These are phyloP conservation scores for Deroplatys truncata DNA, from an alignment of 2,888 invertebrate genomes.

Conservation along the genomic window DNA sequence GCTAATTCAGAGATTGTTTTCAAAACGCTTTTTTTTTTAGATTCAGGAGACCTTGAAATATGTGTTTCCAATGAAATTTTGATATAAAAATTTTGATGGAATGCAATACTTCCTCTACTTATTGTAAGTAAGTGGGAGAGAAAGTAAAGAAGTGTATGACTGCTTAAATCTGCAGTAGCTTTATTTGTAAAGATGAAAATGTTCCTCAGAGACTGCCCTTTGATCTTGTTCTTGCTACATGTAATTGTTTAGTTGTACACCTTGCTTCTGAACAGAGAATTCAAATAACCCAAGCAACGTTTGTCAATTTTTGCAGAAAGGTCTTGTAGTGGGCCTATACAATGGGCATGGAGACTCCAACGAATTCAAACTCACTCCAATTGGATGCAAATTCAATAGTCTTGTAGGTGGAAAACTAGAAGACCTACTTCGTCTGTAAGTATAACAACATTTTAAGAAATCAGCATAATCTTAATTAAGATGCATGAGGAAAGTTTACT, in stretches of 20 bases:
- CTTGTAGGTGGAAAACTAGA: constrained; percentile 16
- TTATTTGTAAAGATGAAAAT: no score
- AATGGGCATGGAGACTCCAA: background rate
- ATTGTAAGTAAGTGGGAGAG: no score
- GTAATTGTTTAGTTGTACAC: background rate
- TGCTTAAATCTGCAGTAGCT: no score
- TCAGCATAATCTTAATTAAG: background rate
- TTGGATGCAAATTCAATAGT: constrained; percentile 1
- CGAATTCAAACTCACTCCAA: background rate
- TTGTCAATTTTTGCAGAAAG: background rate
- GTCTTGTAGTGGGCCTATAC: background rate
- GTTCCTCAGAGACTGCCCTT: no score
- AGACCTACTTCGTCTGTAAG: constrained; percentile 10
- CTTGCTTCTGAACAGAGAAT: background rate
- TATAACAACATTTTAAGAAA: background rate
- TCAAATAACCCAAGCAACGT: background rate
- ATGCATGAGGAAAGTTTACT: background rate
- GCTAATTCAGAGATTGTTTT: no score
- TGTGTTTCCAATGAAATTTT: no score
- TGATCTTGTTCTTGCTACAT: no score
- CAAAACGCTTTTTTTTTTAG: no score
- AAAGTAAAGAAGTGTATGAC: no score
- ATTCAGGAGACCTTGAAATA: no score
- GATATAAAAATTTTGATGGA: no score
- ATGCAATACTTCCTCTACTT: no score